Evolutionary conservation across 2,113 vertebrate genomes (phyloP).

Genomic region (Brachypteracias leptosomus): DNA sequence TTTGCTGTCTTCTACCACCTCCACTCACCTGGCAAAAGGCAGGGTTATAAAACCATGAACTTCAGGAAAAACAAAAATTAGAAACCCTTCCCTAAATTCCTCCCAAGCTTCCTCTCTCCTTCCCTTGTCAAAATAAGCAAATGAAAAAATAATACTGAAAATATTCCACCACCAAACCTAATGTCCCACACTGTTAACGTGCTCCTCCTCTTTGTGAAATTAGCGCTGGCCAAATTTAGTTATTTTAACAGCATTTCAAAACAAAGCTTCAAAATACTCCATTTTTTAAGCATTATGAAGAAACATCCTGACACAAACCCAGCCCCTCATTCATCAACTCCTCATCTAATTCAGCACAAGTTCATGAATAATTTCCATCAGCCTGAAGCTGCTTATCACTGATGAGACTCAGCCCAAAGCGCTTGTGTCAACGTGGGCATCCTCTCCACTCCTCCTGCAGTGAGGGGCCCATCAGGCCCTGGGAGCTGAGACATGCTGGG

Average conservation of each 20-base stretch:
- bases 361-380: conserved; percentile 9
- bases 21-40: background rate
- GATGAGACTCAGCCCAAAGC: background rate
- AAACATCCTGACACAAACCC: conserved; percentile 12
- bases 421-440: background rate
- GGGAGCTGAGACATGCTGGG: background rate
- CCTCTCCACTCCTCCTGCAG: background rate
- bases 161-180: background rate
- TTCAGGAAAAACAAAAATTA: background rate
- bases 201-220: background rate
- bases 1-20: background rate
- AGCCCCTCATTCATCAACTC: conserved; percentile 10
- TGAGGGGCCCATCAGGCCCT: accelerated
- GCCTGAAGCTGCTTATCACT: background rate
- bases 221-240: background rate
- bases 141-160: background rate
- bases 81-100: background rate
- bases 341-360: background rate
- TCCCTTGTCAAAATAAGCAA: background rate
- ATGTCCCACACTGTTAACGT: background rate
- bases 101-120: background rate
- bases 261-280: background rate
- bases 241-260: conserved; percentile 1
- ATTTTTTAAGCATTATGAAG: background rate
- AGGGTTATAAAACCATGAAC: background rate